Conservation (phyloP, 2,888 invertebrate species). For the Lithosia quadra region DNA sequence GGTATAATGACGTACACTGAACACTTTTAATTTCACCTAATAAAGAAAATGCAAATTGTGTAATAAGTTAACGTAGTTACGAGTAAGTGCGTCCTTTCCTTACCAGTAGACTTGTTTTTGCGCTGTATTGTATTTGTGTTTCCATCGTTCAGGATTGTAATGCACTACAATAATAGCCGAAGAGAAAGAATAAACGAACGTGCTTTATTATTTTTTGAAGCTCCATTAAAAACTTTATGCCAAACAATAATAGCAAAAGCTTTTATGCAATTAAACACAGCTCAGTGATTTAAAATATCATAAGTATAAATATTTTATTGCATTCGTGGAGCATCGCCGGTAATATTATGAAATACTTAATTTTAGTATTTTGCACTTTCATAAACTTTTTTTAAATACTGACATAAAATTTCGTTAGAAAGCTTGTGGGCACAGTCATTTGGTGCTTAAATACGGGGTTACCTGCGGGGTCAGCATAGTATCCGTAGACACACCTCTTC, state of each 20-base stretch:
- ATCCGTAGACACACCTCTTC: no score
- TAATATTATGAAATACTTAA: constrained; percentile 12
- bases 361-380: background rate
- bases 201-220: constrained; percentile 13
- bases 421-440: no score
- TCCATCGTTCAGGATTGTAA: background rate
- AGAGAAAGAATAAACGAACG: constrained; percentile 8
- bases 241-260: constrained; percentile 25
- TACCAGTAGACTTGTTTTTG: background rate
- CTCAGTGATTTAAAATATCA: constrained; percentile 23
- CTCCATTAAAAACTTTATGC: constrained; percentile 20
- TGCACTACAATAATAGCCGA: constrained; percentile 11
- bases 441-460: no score
- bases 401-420: no score
- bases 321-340: constrained; percentile 11
- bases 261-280: constrained; percentile 28
- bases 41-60: background rate
- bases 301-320: constrained; percentile 16
- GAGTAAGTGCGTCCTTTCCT: background rate
- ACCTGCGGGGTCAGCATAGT: no score
- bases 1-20: no score
- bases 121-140: background rate
- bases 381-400: background rate
- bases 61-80: background rate
- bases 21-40: background rate